A percentile compares a stretch with the other conserved stretches of the same genome.
Evolutionary conservation across 2,797 vertebrate species (phyloP).

Genomic region (Bovichtus variegatus): DNA sequence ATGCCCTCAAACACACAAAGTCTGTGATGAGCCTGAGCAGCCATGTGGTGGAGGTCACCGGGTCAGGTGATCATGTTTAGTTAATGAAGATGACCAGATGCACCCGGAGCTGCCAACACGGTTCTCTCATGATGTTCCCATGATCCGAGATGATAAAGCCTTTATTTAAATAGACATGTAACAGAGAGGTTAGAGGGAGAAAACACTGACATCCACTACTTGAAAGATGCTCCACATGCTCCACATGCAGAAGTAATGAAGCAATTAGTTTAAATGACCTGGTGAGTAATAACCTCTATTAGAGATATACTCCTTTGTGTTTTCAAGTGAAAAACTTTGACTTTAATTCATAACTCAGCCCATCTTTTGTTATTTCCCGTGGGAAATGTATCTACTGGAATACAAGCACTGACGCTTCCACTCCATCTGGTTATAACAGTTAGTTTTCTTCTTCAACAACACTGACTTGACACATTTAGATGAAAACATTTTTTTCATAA

Average conservation of each 20-base stretch:
- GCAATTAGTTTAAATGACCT: background rate
- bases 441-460: constrained; percentile 33
- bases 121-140: constrained; percentile 7
- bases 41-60: constrained; percentile 3
- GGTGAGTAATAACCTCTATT: background rate
- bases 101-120: constrained; percentile 5
- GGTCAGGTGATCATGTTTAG: constrained; percentile 18
- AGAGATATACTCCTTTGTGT: constrained; percentile 4
- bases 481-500: constrained; percentile 21
- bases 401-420: background rate
- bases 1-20: background rate
- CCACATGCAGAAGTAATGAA: background rate
- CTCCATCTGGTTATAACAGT: constrained; percentile 17
- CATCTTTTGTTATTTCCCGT: constrained; percentile 8
- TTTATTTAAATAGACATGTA: constrained; percentile 7
- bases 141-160: constrained; percentile 10
- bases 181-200: background rate
- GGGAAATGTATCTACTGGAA: constrained; percentile 33
- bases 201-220: background rate
- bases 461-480: constrained; percentile 23
- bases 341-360: constrained; percentile 1
- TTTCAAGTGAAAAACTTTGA: constrained; percentile 7
- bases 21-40: background rate
- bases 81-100: constrained; percentile 2
- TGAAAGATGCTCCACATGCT: background rate